These are phyloP conservation scores for Natrix natrix DNA, from an alignment of 2,797 vertebrate species.

Conservation along the genomic window DNA sequence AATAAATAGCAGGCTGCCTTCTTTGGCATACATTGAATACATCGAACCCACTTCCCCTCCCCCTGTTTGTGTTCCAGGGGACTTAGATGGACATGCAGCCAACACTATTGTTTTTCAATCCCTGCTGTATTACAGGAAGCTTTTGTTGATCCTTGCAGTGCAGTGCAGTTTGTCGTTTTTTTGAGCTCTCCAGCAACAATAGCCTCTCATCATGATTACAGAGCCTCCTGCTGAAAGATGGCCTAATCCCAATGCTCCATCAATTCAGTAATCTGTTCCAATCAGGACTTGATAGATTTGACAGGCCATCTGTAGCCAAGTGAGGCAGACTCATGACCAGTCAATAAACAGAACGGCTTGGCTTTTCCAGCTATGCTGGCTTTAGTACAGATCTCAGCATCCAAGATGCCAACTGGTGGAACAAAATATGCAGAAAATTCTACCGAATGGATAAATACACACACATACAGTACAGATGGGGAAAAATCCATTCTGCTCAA, in stretches of 20 bases:
- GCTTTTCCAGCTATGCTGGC: slow-evolving; percentile 37
- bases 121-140: slow-evolving; percentile 53
- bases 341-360: slow-evolving; percentile 42
- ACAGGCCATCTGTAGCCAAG: slow-evolving; percentile 63
- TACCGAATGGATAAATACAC: neutral
- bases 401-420: neutral
- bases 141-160: slow-evolving; percentile 48
- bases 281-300: slow-evolving; percentile 68
- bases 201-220: slow-evolving; percentile 64
- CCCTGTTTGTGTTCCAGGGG: slow-evolving; percentile 21
- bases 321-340: slow-evolving; percentile 53
- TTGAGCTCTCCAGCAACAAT: slow-evolving; percentile 60
- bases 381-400: neutral
- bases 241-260: slow-evolving; percentile 60
- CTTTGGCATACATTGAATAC: slow-evolving; percentile 5
- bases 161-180: slow-evolving; percentile 43
- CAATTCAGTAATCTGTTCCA: slow-evolving; percentile 70
- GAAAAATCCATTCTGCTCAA: neutral
- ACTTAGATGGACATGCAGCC: slow-evolving; percentile 15
- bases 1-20: slow-evolving; percentile 33
- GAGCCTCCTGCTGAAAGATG: slow-evolving; percentile 64
- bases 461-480: neutral
- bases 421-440: neutral
- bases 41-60: neutral
- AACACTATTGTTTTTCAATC: slow-evolving; percentile 51